These are phyloP conservation scores for Pseudotriccus pelzelni DNA, from an alignment of 2,797 vertebrate species.

Conservation along the genomic window DNA sequence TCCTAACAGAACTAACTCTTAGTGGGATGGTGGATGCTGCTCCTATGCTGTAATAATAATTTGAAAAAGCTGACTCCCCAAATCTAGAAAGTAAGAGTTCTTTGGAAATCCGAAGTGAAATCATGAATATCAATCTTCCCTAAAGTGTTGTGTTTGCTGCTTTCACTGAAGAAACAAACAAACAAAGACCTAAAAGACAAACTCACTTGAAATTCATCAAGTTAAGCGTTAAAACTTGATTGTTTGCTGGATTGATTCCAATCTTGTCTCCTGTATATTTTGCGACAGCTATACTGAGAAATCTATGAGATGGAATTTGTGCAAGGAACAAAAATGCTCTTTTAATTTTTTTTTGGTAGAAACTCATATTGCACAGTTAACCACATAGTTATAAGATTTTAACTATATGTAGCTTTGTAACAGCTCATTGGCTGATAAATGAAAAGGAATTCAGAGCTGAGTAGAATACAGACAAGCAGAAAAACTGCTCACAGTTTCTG, in stretches of 20 bases:
- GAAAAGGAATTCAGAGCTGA: background rate
- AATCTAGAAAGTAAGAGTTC: background rate
- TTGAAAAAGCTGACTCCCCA: background rate
- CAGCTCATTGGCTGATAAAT: conserved; percentile 15
- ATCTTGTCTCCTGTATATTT: background rate
- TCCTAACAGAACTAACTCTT: background rate
- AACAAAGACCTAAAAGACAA: background rate
- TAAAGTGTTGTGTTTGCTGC: background rate
- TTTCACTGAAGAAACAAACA: background rate
- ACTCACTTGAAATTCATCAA: background rate
- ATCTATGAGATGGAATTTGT: background rate
- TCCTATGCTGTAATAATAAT: background rate
- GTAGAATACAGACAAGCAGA: background rate
- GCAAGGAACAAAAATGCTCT: background rate
- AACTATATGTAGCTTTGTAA: background rate
- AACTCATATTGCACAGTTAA: background rate
- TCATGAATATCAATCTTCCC: background rate
- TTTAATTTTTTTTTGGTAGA: background rate
- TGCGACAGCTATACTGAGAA: background rate
- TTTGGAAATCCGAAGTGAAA: background rate
- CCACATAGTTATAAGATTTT: background rate
- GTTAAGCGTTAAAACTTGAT: background rate
- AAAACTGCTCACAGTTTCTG: background rate
- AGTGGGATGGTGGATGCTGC: background rate
- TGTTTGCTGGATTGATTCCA: background rate